Evolutionary conservation across 1,140 invertebrate species (phyloP), one percentile per base, ranked within the genome.

Genomic region (Drosophila athabasca): DNA sequence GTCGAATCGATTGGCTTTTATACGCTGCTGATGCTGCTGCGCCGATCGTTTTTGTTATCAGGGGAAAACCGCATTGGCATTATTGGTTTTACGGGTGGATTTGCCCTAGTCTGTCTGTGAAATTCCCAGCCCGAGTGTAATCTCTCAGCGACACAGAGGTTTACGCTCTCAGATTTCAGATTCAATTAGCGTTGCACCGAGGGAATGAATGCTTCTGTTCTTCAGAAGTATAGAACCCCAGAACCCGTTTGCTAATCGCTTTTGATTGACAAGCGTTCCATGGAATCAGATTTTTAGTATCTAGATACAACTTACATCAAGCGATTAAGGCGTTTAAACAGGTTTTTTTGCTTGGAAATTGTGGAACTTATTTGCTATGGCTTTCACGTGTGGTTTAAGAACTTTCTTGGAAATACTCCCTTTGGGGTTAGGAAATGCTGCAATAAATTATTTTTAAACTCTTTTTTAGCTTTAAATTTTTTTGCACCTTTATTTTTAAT

Each of bases 201-300:
- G 31, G 41, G 9, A 26, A 26, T 26, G 49, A 22, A 39, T 41
- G 62, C 45, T 24, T 26, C 61, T 68, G 22, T 66, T 68, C 65
- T 41, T 43, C 6, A 54, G 65, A 68, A 68, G 22, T 54, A 0
- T 39, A 41, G 26, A 68, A 68, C 65, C 54, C 39, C 29, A 41
- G 26, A 68, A 68, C 65, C 54, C 39, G 65, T 68, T 68, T 66
- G 15, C 62, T 55, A 68, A 68, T 39, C 62, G 13, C 50, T 8
- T 67, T 67, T 54, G 65, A 68, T 68, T 68, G 62, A 66, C 65
- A 65, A 22, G 50, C 62, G 22, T 66, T 64, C 35, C 22, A 22
- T 9, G 45, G 17, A 43, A 66, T 62, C 58, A 59, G 26, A 8
- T 19, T 19, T 19, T 19, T 15, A 49, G 35, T 31, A 15, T 68